phyloP scores from a whole-genome alignment of 2,113 vertebrate genomes.

The Muscicapa adusta region DNA sequence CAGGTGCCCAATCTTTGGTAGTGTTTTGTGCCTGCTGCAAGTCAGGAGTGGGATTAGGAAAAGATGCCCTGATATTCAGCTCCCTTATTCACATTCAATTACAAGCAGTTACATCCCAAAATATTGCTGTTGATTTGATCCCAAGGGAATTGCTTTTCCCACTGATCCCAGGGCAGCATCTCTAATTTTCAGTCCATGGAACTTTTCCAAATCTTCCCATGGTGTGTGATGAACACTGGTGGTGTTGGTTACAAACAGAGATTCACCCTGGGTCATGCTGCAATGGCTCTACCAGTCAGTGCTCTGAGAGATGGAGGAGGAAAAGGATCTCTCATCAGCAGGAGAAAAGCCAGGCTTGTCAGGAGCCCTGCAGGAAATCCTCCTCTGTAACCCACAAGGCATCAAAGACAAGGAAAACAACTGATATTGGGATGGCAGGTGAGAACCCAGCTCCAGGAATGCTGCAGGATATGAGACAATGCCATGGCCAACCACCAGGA shows the following conservation, averaged over 20 bases:
- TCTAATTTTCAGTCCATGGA: fast-evolving
- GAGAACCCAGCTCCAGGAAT: background rate
- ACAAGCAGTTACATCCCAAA: background rate
- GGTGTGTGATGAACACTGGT: background rate
- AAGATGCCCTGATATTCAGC: background rate
- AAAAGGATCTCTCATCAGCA: background rate
- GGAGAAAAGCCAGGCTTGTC: background rate
- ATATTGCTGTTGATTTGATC: background rate
- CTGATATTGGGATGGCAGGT: background rate
- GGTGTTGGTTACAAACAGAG: background rate
- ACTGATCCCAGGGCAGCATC: background rate
- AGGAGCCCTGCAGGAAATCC: background rate
- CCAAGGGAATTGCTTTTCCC: background rate
- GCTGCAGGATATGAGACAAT: background rate
- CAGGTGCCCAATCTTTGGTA: background rate
- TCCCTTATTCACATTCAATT: background rate
- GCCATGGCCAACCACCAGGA: background rate
- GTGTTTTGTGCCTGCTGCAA: background rate
- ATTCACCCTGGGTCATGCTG: background rate
- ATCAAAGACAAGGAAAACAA: background rate
- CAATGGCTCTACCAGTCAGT: fast-evolving
- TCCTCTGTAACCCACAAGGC: background rate
- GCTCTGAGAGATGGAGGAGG: background rate
- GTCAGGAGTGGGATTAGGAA: background rate
- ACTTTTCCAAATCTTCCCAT: background rate